Conservation (phyloP, 2,113 vertebrate genomes). For the Bos taurus region ARS-UCD2.0 NC_037357.1:2444001-2444500, state of each 20-base stretch:
- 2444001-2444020: neutral
- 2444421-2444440: neutral
- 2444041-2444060: neutral
- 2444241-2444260: slow-evolving; percentile 66
- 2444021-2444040: neutral
- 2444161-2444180: slow-evolving; percentile 58
- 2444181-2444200: slow-evolving; percentile 58
- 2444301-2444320: slow-evolving; percentile 54
- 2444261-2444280: slow-evolving; percentile 54
- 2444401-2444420: neutral
- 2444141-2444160: slow-evolving; percentile 59
- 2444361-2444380: slow-evolving; percentile 29
- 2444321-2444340: slow-evolving; percentile 59
- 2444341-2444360: slow-evolving; percentile 55
- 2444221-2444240: slow-evolving; percentile 57
- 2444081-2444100: slow-evolving; percentile 9
- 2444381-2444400: neutral
- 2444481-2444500: neutral
- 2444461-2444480: neutral
- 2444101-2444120: slow-evolving; percentile 26
- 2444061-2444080: neutral
- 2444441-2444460: neutral
- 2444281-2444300: slow-evolving; percentile 67
- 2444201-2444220: slow-evolving; percentile 56
- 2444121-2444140: neutral